Percentiles rank a stretch among this genome's conserved stretches.
Conservation (phyloP, 92 coral and sea anemone species). For the Bergia puertoricense region DNA sequence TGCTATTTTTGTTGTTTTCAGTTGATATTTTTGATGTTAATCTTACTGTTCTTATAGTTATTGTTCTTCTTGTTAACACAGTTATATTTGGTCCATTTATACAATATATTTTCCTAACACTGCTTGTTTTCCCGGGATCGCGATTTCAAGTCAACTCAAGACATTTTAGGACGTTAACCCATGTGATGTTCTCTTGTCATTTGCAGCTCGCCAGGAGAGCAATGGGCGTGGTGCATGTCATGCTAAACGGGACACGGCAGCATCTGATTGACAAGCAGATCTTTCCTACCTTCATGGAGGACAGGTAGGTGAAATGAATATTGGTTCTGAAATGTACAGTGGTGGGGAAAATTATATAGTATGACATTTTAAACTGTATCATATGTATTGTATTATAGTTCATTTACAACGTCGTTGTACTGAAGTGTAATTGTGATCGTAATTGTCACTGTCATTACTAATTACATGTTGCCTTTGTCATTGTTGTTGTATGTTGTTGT, state of each 20-base stretch:
- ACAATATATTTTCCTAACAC: neutral
- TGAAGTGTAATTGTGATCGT: too few species aligned
- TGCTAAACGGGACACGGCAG: slow-evolving; percentile 96
- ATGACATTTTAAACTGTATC: too few species aligned
- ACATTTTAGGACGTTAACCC: neutral
- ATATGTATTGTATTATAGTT: too few species aligned
- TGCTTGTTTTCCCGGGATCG: too few species aligned
- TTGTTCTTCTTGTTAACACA: too few species aligned
- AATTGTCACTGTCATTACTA: too few species aligned
- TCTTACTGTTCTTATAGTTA: too few species aligned
- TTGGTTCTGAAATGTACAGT: neutral
- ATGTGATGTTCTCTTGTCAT: neutral
- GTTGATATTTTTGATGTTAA: neutral
- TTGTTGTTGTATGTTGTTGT: too few species aligned
- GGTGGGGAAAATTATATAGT: neutral
- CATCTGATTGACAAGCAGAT: slow-evolving; percentile 91
- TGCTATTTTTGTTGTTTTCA: neutral
- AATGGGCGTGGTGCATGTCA: slow-evolving; percentile 81
- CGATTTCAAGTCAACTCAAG: neutral
- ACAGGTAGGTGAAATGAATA: slow-evolving; percentile 57
- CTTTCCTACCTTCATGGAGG: slow-evolving; percentile 96
- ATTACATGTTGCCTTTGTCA: too few species aligned
- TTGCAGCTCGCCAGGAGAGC: slow-evolving; percentile 87
- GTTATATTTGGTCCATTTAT: neutral
- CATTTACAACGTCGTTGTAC: too few species aligned